Base-by-base conservation (phyloP, 1,140 invertebrate species). In the Planococcus citri region DNA sequence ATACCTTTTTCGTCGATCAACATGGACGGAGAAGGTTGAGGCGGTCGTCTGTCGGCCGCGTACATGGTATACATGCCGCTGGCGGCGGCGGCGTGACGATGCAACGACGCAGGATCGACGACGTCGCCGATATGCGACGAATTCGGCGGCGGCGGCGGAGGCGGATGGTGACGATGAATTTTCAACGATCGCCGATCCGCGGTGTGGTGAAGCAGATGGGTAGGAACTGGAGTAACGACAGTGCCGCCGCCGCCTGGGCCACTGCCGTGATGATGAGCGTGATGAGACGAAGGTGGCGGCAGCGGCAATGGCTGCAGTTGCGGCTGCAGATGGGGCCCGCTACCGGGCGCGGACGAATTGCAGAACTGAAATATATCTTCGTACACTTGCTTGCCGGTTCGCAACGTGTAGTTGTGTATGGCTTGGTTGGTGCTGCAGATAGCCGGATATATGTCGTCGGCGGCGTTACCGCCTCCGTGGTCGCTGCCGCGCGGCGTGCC, bases 351-450 rank as follows among this genome's bases (percentile, higher is more conserved):
- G 41, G 70, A 71, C 20, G 70, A 70, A 72, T 82, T 83, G 73
- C 84, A 83, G 27, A 84, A 76, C 12, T 82, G 80, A 73, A 81
- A 83, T 70, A 82, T 81, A 72, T 84, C 82, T 60, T 90, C 88
- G 74, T 89, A 90, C 27, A 89, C 86, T 20, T 88, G 84, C 75
- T 89, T 90, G 0, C 87, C 87, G 1, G 87, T 88, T 68, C 87
- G 82, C 77, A 91, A 81, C 6, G 88, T 88, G 74, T 91, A 92
- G 29, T 90, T 91, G 70, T 90, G 85, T 17, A 91, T 84, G 73
- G 90, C 91, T 20, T 90, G 89, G 75, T 92, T 93, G 0, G 88
- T 87, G 73, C 87, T 90, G 75, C 89, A 92, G 73, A 92, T 88
- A 25, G 90, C 87, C 0, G 91, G 90, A 77, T 91, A 93, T 25